phyloP scores from a whole-genome alignment of 2,113 vertebrate species.

The Otocyon megalotis region DNA sequence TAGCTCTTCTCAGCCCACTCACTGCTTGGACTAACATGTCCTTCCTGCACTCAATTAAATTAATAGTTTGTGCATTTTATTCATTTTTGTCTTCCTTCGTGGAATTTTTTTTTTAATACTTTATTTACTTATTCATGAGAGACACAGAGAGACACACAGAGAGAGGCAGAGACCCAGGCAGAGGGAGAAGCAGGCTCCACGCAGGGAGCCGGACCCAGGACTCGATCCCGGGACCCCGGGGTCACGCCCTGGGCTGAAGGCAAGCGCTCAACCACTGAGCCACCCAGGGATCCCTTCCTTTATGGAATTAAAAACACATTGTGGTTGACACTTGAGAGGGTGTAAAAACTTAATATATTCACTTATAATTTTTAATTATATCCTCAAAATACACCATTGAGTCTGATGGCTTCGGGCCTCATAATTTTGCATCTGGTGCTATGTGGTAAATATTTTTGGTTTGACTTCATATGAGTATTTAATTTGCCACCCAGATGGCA shows the following conservation, averaged over 20 bases:
- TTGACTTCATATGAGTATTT: not conserved
- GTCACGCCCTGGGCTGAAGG: no score
- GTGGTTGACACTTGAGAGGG: not conserved
- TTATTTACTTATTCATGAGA: no score
- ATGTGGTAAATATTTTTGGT: not conserved
- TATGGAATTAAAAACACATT: not conserved
- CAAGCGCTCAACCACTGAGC: no score
- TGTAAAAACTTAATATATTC: not conserved
- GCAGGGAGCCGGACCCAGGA: no score
- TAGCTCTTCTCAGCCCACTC: not conserved
- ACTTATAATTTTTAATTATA: not conserved
- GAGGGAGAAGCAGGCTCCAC: no score
- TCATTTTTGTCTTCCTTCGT: not conserved
- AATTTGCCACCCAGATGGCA: not conserved
- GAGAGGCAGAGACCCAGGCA: no score
- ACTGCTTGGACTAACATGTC: not conserved
- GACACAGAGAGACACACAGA: no score
- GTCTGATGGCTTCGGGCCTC: not conserved
- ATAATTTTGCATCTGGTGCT: not conserved
- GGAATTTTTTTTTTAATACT: no score
- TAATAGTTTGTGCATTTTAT: not conserved
- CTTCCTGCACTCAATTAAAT: not conserved
- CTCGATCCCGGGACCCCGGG: no score
- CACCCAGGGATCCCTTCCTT: no score
- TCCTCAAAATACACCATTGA: not conserved